Evolutionary conservation across 35 echinoderm and acorn worm genomes (phyloP).

Genomic region (Acanthaster planci): DNA sequence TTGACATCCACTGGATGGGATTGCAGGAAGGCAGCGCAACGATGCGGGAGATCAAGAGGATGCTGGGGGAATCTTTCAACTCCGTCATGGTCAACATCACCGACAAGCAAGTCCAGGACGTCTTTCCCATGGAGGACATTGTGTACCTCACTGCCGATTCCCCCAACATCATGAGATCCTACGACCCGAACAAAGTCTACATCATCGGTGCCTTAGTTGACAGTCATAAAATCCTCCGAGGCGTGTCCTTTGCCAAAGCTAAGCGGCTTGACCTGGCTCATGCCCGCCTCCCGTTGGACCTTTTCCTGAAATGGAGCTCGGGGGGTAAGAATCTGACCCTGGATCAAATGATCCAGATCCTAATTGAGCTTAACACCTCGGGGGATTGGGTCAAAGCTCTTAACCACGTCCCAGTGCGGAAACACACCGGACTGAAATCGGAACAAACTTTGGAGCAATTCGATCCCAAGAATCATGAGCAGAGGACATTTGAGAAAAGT

Average conservation of each 20-base stretch:
- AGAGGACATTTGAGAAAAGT: background rate
- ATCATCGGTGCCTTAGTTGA: conserved; percentile 80
- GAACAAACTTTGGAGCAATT: conserved; percentile 5
- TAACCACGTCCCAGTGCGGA: conserved; percentile 66
- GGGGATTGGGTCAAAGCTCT: conserved; percentile 77
- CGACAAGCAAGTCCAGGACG: conserved; percentile 64
- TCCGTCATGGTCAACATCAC: conserved; percentile 76
- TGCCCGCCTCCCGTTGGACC: conserved; percentile 78
- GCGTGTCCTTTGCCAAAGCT: conserved; percentile 68
- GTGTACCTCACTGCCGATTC: conserved; percentile 88
- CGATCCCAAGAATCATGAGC: background rate
- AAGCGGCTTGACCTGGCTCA: conserved; percentile 64
- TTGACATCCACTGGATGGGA: conserved; percentile 78
- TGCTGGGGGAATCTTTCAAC: conserved; percentile 14
- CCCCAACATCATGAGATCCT: conserved; percentile 70
- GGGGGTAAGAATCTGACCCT: conserved; percentile 81
- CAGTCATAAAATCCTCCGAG: conserved; percentile 33
- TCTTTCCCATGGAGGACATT: conserved; percentile 72
- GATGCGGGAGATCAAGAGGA: conserved; percentile 58
- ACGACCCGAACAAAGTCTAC: conserved; percentile 73
- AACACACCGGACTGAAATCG: conserved; percentile 48
- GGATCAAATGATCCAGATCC: conserved; percentile 71
- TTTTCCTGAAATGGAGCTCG: conserved; percentile 68
- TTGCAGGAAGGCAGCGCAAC: conserved; percentile 36
- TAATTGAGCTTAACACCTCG: conserved; percentile 62